Conservation (phyloP, 2,113 vertebrate species). For the Sitta europaea region DNA sequence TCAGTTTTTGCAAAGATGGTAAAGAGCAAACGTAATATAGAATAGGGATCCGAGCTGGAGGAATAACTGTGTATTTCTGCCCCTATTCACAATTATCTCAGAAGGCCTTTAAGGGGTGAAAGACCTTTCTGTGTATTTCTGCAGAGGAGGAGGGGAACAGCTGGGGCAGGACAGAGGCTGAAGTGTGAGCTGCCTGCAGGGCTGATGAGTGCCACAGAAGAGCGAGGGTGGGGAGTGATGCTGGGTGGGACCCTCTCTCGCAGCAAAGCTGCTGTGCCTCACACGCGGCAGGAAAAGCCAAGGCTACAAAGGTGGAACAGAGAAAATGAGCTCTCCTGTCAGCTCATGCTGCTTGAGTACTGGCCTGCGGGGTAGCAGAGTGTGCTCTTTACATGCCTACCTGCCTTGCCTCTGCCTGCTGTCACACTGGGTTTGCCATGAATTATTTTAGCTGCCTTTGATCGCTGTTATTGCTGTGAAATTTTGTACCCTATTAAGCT, state of each 20-base stretch:
- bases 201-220: accelerated
- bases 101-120: neutral
- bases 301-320: neutral
- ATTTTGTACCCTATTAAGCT: neutral
- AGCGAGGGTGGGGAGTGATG: accelerated
- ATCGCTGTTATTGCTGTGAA: neutral
- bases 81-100: neutral
- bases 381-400: neutral
- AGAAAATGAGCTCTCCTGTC: neutral
- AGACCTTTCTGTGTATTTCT: neutral
- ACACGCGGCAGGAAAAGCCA: accelerated
- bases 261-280: neutral
- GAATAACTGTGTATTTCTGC: neutral
- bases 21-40: neutral
- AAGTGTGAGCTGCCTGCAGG: neutral
- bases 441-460: neutral
- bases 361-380: neutral
- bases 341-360: neutral
- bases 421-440: neutral
- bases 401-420: neutral
- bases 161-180: neutral
- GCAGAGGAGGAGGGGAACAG: neutral
- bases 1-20: neutral
- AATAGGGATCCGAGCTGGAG: neutral
- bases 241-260: neutral